These are phyloP conservation scores for Megatriorchis doriae DNA, from an alignment of 2,113 vertebrate genomes.

Conservation along the genomic window DNA sequence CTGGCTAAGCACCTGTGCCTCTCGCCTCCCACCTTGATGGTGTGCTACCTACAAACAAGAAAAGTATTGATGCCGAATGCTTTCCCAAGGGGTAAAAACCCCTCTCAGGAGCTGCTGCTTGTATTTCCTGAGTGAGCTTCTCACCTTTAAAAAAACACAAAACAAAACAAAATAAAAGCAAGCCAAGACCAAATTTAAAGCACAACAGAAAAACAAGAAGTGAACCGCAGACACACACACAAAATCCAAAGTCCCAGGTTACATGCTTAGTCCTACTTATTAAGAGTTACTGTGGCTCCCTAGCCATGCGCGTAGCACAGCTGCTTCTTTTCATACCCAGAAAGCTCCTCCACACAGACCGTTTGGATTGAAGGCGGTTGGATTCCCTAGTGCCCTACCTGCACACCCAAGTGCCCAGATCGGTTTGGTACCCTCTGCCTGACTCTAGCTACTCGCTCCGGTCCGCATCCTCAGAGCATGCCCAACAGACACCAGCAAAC, in stretches of 20 bases:
- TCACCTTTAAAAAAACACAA: neutral
- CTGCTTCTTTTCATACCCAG: neutral
- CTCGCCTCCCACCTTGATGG: neutral
- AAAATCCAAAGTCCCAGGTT: neutral
- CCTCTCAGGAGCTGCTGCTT: neutral
- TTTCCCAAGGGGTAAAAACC: neutral
- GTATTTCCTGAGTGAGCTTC: neutral
- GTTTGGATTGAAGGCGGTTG: neutral
- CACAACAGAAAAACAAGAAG: neutral
- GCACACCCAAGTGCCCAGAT: neutral
- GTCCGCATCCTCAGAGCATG: neutral
- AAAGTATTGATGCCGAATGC: neutral
- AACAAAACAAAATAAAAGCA: neutral
- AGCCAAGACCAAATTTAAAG: neutral
- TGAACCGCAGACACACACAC: neutral
- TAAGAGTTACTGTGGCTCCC: neutral
- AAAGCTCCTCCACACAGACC: neutral
- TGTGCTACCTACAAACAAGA: neutral
- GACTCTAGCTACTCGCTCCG: neutral
- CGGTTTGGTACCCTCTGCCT: neutral
- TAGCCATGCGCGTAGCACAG: neutral
- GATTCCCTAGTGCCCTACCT: neutral
- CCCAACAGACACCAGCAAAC: neutral
- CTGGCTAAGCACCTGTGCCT: neutral
- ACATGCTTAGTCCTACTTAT: neutral